Evolutionary conservation across 2,113 vertebrate genomes (phyloP).

Genomic region (Megaceryle maxima): DNA sequence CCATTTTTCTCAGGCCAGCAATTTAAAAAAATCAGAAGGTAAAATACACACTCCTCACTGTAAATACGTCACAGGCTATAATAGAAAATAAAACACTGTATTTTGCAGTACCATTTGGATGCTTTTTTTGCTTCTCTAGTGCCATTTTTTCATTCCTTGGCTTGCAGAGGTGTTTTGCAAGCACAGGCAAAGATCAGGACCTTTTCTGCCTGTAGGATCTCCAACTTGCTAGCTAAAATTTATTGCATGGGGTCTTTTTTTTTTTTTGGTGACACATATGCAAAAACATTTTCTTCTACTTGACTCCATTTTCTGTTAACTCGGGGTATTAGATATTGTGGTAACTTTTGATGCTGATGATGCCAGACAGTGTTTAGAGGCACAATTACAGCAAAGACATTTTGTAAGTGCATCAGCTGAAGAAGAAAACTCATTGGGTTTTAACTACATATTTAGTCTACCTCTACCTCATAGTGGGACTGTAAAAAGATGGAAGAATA

Average conservation of each 20-base stretch:
- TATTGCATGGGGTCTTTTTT: neutral
- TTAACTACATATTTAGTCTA: slow-evolving; percentile 21
- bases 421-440: slow-evolving; percentile 12
- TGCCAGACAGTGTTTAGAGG: slow-evolving; percentile 65
- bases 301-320: slow-evolving; percentile 38
- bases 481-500: slow-evolving; percentile 2
- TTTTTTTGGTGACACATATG: neutral
- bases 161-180: neutral
- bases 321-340: neutral
- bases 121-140: neutral
- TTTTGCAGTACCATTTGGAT: neutral
- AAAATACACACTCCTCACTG: slow-evolving; percentile 55
- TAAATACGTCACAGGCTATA: slow-evolving; percentile 38
- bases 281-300: slow-evolving; percentile 16
- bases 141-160: neutral
- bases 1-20: slow-evolving; percentile 61
- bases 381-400: slow-evolving; percentile 48
- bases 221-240: neutral
- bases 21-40: slow-evolving; percentile 48
- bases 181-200: neutral
- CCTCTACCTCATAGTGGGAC: neutral
- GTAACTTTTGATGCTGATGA: slow-evolving; percentile 53
- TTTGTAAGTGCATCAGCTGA: neutral
- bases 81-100: slow-evolving; percentile 35
- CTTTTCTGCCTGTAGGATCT: neutral